These are phyloP conservation scores for Cyrtorhinus lividipennis DNA, from an alignment of 1,140 invertebrate genomes.

Conservation along the genomic window DNA sequence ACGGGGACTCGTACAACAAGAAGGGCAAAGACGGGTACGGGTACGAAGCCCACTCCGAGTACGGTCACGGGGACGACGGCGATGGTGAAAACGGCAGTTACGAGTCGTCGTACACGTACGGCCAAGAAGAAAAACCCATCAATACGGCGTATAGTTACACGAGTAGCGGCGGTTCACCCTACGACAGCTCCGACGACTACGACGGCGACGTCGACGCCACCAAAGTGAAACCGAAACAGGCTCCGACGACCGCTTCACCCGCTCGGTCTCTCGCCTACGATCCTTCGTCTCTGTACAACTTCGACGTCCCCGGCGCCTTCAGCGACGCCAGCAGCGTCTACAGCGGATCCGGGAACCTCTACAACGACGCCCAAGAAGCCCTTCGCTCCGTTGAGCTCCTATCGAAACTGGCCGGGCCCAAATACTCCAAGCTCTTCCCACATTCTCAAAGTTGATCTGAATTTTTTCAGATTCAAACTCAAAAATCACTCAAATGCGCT, in stretches of 20 bases:
- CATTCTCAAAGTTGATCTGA: too few relatives aligned
- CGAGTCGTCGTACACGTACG: slow-evolving; percentile 1
- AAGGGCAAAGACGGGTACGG: slow-evolving; percentile 8
- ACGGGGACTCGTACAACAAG: neutral
- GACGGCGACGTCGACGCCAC: neutral
- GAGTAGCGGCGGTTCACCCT: neutral
- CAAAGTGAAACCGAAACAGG: neutral
- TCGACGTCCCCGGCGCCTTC: neutral
- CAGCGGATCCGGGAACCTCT: neutral
- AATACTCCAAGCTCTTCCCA: neutral
- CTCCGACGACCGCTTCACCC: neutral
- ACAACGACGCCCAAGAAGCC: neutral
- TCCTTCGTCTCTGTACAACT: neutral
- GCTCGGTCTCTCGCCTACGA: neutral
- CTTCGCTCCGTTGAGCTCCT: neutral
- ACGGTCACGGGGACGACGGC: neutral
- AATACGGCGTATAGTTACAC: neutral
- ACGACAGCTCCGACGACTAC: neutral
- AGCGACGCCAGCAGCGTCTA: neutral
- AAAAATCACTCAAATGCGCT: too few relatives aligned
- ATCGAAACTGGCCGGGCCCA: neutral
- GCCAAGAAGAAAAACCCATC: neutral
- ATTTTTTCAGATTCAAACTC: too few relatives aligned
- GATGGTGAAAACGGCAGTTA: neutral
- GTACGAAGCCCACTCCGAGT: neutral